These are phyloP conservation scores for Parasteatoda lunata DNA, from an alignment of 2,888 invertebrate genomes.

Conservation along the genomic window DNA sequence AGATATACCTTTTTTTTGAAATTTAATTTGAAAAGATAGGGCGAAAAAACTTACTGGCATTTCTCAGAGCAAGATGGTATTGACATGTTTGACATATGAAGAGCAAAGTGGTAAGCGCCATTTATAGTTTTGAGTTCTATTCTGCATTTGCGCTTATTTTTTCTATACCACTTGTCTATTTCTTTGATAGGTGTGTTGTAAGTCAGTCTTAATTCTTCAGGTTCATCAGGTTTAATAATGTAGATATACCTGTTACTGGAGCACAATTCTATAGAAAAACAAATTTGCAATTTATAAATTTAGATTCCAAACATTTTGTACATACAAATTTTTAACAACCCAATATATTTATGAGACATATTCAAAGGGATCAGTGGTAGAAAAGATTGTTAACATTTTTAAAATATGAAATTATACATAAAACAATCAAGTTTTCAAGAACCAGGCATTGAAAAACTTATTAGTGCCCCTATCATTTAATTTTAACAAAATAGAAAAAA, in stretches of 20 bases:
- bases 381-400: no score
- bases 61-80: slow-evolving; percentile 38
- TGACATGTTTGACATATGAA: slow-evolving; percentile 36
- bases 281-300: background rate
- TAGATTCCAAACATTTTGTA: no score
- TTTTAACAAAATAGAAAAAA: no score
- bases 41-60: slow-evolving; percentile 23
- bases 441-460: no score
- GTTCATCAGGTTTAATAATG: slow-evolving; percentile 23
- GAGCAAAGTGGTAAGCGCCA: slow-evolving; percentile 43
- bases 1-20: no score
- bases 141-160: slow-evolving; percentile 39
- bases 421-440: no score
- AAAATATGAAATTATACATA: no score
- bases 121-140: slow-evolving; percentile 48
- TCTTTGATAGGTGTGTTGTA: background rate
- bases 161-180: slow-evolving; percentile 32
- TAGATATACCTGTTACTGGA: slow-evolving; percentile 14
- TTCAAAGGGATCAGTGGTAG: no score
- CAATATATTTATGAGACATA: no score
- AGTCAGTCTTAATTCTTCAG: slow-evolving; percentile 20
- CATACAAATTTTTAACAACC: no score
- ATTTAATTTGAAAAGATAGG: no score
- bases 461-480: no score
- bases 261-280: slow-evolving; percentile 33